Evolutionary conservation across 1,140 invertebrate genomes (phyloP).

Genomic region (Trachelipus rathkii): DNA sequence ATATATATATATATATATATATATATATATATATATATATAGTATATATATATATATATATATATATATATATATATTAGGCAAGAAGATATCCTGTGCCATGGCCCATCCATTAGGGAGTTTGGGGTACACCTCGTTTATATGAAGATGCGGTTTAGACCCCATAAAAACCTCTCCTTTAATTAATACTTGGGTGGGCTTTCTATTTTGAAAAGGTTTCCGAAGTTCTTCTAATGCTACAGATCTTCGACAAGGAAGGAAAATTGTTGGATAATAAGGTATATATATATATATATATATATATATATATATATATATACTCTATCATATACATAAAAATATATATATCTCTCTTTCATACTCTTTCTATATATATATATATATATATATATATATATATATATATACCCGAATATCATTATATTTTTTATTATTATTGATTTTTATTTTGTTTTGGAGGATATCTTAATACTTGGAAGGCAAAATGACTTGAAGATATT

Average conservation of each 20-base stretch:
- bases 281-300: neutral
- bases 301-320: too few relatives aligned
- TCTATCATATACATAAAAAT: too few relatives aligned
- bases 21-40: slow-evolving; percentile 14
- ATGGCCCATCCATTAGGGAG: slow-evolving; percentile 49
- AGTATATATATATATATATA: neutral
- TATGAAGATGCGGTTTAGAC: slow-evolving; percentile 49
- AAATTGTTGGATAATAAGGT: slow-evolving; percentile 47
- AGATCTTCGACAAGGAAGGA: slow-evolving; percentile 47
- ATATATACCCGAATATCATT: too few relatives aligned
- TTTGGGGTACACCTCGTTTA: slow-evolving; percentile 50
- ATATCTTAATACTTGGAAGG: too few relatives aligned
- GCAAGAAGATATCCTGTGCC: slow-evolving; percentile 40
- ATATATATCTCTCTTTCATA: too few relatives aligned
- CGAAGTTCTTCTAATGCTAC: slow-evolving; percentile 48
- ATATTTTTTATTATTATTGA: too few relatives aligned
- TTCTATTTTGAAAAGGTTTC: slow-evolving; percentile 46
- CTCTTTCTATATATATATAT: too few relatives aligned
- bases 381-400: too few relatives aligned
- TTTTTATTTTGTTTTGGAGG: too few relatives aligned
- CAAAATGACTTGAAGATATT: too few relatives aligned
- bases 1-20: neutral
- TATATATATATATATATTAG: slow-evolving; percentile 17
- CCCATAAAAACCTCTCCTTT: slow-evolving; percentile 48
- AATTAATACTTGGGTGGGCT: slow-evolving; percentile 49